These are phyloP conservation scores for Champsocephalus gunnari DNA, from an alignment of 2,797 vertebrate species.

Conservation along the genomic window DNA sequence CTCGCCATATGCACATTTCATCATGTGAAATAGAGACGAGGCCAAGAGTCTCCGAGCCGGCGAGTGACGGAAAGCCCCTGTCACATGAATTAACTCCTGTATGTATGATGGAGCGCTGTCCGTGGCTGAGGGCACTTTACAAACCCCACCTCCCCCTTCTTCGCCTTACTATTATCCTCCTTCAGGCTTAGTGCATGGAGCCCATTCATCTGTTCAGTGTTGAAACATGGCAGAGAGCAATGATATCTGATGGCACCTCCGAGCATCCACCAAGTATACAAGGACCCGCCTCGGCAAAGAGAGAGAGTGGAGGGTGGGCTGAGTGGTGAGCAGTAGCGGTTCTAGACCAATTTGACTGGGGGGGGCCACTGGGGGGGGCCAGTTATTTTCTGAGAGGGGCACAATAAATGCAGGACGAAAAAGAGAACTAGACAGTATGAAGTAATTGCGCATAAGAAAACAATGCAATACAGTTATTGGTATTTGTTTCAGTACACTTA, in stretches of 20 bases:
- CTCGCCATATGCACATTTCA: constrained; percentile 57
- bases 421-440: too few relatives aligned
- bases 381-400: too few relatives aligned
- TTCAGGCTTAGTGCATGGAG: constrained; percentile 74
- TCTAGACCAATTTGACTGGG: too few relatives aligned
- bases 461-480: too few relatives aligned
- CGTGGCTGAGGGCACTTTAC: constrained; percentile 67
- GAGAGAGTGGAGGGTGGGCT: constrained; percentile 34
- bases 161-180: constrained; percentile 49
- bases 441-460: too few relatives aligned
- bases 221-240: constrained; percentile 69
- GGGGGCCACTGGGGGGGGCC: too few relatives aligned
- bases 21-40: constrained; percentile 72
- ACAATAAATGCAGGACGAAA: too few relatives aligned
- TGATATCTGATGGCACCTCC: constrained; percentile 76
- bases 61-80: constrained; percentile 75
- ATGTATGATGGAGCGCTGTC: constrained; percentile 71
- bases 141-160: constrained; percentile 20
- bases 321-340: constrained; percentile 7
- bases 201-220: constrained; percentile 79
- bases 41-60: constrained; percentile 59
- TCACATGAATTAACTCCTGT: constrained; percentile 77
- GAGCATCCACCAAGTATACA: constrained; percentile 50
- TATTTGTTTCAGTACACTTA: too few relatives aligned
- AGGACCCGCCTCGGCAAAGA: constrained; percentile 46